Percentiles rank a stretch among this genome's conserved stretches.
Conservation (phyloP, 2,888 invertebrate species). For the Cyclophora punctaria region DNA sequence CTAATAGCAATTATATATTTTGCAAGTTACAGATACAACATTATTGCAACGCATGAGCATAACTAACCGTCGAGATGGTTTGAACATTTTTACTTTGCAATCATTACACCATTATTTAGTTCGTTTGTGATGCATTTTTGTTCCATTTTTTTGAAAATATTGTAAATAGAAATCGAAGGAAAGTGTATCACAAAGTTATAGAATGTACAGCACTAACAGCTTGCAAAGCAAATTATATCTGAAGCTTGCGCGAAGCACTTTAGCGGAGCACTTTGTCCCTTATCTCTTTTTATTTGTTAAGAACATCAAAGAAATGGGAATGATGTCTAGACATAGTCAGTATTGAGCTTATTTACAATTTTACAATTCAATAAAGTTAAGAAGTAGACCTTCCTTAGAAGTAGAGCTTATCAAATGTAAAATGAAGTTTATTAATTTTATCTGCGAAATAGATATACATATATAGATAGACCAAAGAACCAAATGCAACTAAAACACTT, state of each 20-base stretch:
- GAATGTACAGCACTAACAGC: constrained; percentile 59
- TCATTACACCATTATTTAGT: constrained; percentile 17
- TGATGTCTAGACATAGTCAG: no score
- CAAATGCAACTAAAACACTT: background rate
- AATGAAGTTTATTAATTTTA: no score
- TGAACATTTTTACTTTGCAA: constrained; percentile 35
- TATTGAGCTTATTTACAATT: no score
- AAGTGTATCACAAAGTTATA: constrained; percentile 43
- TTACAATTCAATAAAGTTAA: constrained; percentile 10
- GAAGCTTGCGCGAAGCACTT: constrained; percentile 54
- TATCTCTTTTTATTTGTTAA: no score
- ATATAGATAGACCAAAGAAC: no score
- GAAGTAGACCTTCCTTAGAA: constrained; percentile 4
- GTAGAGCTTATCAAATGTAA: constrained; percentile 18
- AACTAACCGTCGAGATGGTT: constrained; percentile 41
- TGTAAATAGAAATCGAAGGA: constrained; percentile 11
- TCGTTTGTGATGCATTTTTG: constrained; percentile 33
- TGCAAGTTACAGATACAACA: constrained; percentile 50
- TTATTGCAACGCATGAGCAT: constrained; percentile 53
- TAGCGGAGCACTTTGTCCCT: constrained; percentile 6
- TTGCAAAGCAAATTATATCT: constrained; percentile 51
- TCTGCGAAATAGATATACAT: no score
- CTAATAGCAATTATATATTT: constrained; percentile 47
- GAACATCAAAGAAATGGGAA: no score
- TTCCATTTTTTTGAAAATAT: background rate